Evolutionary conservation across 1,140 invertebrate genomes (phyloP).

Genomic region (Drosophila kanapiae): DNA sequence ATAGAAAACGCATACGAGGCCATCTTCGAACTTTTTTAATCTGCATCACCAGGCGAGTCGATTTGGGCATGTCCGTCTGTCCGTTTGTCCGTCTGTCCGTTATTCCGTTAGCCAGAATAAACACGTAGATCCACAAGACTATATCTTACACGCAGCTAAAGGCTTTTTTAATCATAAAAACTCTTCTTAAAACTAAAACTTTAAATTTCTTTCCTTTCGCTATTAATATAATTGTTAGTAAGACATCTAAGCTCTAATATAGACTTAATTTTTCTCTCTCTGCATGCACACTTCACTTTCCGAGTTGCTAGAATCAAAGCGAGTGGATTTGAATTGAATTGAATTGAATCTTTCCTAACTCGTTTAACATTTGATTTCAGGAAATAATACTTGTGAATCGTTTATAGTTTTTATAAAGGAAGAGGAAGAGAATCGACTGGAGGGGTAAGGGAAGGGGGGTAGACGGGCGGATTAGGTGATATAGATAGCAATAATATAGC

Average conservation of each 20-base stretch:
- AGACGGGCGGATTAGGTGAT: conserved; percentile 2
- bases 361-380: conserved; percentile 57
- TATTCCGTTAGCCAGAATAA: background rate
- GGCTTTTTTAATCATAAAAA: too few relatives aligned
- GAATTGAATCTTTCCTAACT: conserved; percentile 15
- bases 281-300: background rate
- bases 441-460: background rate
- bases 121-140: too few relatives aligned
- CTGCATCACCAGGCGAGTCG: background rate
- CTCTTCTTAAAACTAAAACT: too few relatives aligned
- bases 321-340: conserved; percentile 7
- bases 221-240: background rate
- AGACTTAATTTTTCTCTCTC: background rate
- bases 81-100: background rate
- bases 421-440: background rate
- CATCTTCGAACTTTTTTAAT: too few relatives aligned
- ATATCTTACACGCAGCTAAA: background rate
- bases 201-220: background rate
- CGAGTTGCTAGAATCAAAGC: conserved; percentile 15
- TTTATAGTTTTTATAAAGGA: conserved; percentile 25
- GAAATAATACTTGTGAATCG: conserved; percentile 65
- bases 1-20: too few relatives aligned
- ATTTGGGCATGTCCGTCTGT: background rate
- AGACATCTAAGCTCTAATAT: background rate
- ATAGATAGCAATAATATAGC: conserved; percentile 14